Evolutionary conservation across 2,888 invertebrate genomes (phyloP), one percentile per base, ranked within the genome.

Genomic region (Eueremaeus valkanovi): DNA sequence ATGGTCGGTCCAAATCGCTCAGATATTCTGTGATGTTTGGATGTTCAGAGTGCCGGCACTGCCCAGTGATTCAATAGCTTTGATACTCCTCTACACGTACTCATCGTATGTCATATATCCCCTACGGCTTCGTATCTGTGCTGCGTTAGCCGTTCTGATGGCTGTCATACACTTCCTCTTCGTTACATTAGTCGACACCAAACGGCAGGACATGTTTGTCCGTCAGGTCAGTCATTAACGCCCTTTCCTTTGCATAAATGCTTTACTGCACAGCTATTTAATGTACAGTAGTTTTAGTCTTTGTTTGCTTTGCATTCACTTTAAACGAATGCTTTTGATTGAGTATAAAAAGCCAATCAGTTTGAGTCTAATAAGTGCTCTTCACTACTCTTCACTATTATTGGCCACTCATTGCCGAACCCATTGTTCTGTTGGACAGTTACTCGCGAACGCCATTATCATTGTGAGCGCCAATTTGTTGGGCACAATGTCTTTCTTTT

Each of bases 91-190:
- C 72, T 83, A 90, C 80, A 88, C 89, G 81, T 92, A 90, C 82
- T 85, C 91, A 72, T 87, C 90, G 72, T 90, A 90, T 83, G 89
- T 90, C 75, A 89, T 90, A 21, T 83, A 91, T 79, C 91, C 91
- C 0, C 84, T 91, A 76, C 86, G 90, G 74, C 83, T 90, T 55
- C 85, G 88, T 61, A 80, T 81, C 11, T 79, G 81, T 51, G 73
- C 81, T 40, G 70, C 72, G 24, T 75, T 80, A 11, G 77, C 78
- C 27, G 66, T 79, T 33, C 73, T 77, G 5, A 79, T 78, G 76
- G 78, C 80, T 21, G 73, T 78, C 29, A 70, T 78, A n/a, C 79
- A 80, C 36, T 72, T 77, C 58, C 42, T 79, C 24, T 42, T 68
- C 27, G 3, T 45, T 72, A 29, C n/a, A 31, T 40, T 77, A 11